Conservation (phyloP, 2,797 vertebrate genomes). For the Lacerta viridis region DNA sequence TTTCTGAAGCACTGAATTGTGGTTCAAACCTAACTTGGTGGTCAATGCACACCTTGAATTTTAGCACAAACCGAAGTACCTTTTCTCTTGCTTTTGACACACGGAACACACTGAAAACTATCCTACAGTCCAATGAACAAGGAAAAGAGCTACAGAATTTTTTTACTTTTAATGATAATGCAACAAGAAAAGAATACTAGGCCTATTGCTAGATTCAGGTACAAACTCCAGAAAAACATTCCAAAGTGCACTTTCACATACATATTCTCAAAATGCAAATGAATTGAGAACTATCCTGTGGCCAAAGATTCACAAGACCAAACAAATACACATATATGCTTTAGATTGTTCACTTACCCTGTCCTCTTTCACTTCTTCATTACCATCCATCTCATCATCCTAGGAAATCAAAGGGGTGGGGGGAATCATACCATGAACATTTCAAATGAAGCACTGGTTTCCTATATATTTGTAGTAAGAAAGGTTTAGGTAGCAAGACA, state of each 20-base stretch:
- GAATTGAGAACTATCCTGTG: not conserved
- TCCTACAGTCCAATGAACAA: not conserved
- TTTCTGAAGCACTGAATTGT: too few relatives aligned
- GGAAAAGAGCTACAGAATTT: not conserved
- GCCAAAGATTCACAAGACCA: not conserved
- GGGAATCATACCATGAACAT: constrained; percentile 12
- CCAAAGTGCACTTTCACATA: not conserved
- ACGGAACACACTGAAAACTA: not conserved
- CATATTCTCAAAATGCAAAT: not conserved
- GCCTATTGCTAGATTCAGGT: not conserved
- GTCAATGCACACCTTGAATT: too few relatives aligned
- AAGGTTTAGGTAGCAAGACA: not conserved
- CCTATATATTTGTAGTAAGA: not conserved
- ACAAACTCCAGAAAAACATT: not conserved
- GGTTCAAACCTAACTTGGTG: too few relatives aligned
- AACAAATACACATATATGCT: not conserved
- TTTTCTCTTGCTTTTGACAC: not conserved
- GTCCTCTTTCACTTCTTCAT: constrained; percentile 73
- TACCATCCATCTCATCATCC: constrained; percentile 79
- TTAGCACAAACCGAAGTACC: not conserved
- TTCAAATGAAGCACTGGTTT: not conserved
- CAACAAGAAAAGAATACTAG: not conserved
- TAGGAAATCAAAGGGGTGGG: constrained; percentile 57
- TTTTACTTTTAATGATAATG: not conserved
- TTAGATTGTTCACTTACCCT: constrained; percentile 69